Percentiles rank a stretch among this genome's conserved stretches.
phyloP scores from a whole-genome alignment of 2,113 vertebrate genomes.

The Oncorhynchus clarkii region DNA sequence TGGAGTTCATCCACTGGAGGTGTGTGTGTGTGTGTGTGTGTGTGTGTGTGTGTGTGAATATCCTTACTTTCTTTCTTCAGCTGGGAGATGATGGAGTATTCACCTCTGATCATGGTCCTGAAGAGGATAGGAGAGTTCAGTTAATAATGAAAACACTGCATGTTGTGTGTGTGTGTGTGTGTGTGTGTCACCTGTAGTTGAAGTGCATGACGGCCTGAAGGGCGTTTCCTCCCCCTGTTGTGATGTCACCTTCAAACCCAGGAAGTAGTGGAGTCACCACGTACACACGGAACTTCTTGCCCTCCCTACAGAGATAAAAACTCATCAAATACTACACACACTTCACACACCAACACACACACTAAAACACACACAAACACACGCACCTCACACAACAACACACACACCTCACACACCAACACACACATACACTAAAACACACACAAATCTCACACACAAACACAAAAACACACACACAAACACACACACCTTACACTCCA shows the following conservation, averaged over 20 bases:
- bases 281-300: conserved; percentile 87
- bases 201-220: conserved; percentile 98
- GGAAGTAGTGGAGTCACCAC: conserved; percentile 92
- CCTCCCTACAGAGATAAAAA: conserved; percentile 74
- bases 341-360: background rate
- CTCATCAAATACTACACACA: background rate
- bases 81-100: conserved; percentile 90
- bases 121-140: conserved; percentile 27
- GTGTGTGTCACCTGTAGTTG: conserved; percentile 86
- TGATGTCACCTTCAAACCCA: conserved; percentile 97
- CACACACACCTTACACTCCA: too few relatives aligned
- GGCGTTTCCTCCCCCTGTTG: conserved; percentile 89
- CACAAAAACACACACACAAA: too few relatives aligned
- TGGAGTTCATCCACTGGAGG: background rate
- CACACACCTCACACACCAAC: too few relatives aligned
- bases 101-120: conserved; percentile 95
- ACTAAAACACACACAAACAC: too few relatives aligned
- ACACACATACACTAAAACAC: too few relatives aligned
- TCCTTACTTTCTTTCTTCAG: conserved; percentile 83
- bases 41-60: background rate
- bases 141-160: background rate
- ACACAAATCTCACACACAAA: too few relatives aligned
- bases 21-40: background rate
- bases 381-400: too few relatives aligned
- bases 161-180: conserved; percentile 9